Conservation (phyloP, 2,113 vertebrate species). For the Neodon shergylaensis region DNA sequence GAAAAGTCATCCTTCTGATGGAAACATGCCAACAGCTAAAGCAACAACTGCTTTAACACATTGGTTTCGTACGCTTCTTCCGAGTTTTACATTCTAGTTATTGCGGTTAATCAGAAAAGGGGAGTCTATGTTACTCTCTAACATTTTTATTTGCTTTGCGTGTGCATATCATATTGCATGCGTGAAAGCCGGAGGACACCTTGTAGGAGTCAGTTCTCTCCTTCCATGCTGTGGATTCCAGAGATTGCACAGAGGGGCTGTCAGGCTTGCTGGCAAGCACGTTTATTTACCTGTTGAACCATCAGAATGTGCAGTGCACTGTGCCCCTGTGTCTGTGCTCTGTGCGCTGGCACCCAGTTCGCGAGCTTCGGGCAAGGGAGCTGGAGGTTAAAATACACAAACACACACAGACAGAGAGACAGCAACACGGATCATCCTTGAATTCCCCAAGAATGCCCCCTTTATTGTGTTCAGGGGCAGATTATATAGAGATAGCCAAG, state of each 20-base stretch:
- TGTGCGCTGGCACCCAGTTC: no score
- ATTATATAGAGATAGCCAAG: no score
- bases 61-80: background rate
- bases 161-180: background rate
- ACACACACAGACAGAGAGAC: no score
- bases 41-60: background rate
- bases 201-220: background rate
- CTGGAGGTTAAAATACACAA: no score
- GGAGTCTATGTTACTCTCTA: background rate
- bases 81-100: background rate
- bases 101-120: slow-evolving; percentile 12
- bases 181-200: background rate
- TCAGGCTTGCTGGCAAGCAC: background rate
- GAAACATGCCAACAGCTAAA: background rate
- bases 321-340: no score
- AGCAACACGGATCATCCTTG: no score
- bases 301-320: no score
- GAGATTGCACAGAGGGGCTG: background rate
- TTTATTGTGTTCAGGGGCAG: no score
- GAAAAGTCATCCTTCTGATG: background rate
- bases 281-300: background rate
- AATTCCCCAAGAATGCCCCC: no score
- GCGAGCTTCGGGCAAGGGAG: no score
- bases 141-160: background rate
- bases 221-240: background rate